These are phyloP conservation scores for Athalia circularis DNA, from an alignment of 2,888 invertebrate species.

Conservation along the genomic window DNA sequence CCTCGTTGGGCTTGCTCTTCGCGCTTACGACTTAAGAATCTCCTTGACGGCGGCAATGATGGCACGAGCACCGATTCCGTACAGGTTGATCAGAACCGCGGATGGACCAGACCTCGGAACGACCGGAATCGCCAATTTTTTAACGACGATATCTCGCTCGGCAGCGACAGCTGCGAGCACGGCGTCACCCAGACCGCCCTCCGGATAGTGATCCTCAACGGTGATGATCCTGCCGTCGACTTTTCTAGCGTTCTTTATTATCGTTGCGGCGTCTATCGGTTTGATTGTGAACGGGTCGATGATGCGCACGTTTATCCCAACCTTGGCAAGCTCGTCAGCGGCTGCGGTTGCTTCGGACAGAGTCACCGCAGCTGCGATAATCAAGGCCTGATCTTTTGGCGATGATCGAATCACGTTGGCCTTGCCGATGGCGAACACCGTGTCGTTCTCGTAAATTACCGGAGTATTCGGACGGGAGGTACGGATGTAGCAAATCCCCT, in stretches of 20 bases:
- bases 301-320: conserved; percentile 86
- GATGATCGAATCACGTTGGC: conserved; percentile 88
- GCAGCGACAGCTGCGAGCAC: conserved; percentile 88
- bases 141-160: conserved; percentile 83
- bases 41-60: conserved; percentile 84
- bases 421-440: conserved; percentile 86
- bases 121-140: conserved; percentile 86
- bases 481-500: conserved; percentile 96
- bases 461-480: conserved; percentile 94
- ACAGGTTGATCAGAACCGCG: conserved; percentile 88
- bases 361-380: conserved; percentile 96
- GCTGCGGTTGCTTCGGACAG: conserved; percentile 93
- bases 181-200: conserved; percentile 98
- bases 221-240: conserved; percentile 90
- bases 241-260: conserved; percentile 85
- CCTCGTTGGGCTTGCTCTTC: background rate
- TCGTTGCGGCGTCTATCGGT: conserved; percentile 89
- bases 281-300: conserved; percentile 98
- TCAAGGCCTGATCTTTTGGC: conserved; percentile 85
- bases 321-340: conserved; percentile 82
- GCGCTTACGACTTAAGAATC: conserved; percentile 75
- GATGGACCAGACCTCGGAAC: conserved; percentile 97
- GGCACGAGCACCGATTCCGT: conserved; percentile 89
- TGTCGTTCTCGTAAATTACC: conserved; percentile 90
- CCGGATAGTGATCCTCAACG: conserved; percentile 98